phyloP scores from a whole-genome alignment of 2,888 invertebrate species.

The Dione vanillae region DNA sequence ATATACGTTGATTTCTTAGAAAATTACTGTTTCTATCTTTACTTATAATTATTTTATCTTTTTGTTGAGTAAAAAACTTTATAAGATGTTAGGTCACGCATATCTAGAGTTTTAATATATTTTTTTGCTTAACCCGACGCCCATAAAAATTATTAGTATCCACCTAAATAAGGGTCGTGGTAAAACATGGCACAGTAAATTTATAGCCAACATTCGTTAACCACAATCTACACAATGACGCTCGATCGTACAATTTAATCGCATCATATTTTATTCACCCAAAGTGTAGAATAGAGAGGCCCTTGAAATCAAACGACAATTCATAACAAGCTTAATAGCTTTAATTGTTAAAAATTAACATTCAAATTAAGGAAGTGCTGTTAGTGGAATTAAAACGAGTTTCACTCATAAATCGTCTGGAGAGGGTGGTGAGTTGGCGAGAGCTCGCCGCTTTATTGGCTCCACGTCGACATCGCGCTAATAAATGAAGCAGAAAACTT shows the following conservation, averaged over 20 bases:
- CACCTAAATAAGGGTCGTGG: constrained; percentile 30
- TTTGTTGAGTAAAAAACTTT: background rate
- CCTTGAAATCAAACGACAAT: constrained; percentile 46
- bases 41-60: background rate
- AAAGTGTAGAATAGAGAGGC: constrained; percentile 25
- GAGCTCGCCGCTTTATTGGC: constrained; percentile 74
- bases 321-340: constrained; percentile 75
- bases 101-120: background rate
- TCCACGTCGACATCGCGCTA: constrained; percentile 76
- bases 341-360: constrained; percentile 83
- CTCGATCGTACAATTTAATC: constrained; percentile 39
- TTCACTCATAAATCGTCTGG: constrained; percentile 79
- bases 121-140: background rate
- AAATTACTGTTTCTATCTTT: background rate
- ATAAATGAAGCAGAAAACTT: constrained; percentile 84
- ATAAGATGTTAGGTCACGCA: constrained; percentile 1
- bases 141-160: constrained; percentile 17
- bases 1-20: constrained; percentile 17
- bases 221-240: constrained; percentile 28
- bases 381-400: constrained; percentile 81
- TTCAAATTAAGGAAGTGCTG: constrained; percentile 79
- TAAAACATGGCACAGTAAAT: constrained; percentile 27
- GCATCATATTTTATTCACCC: constrained; percentile 33
- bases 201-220: constrained; percentile 31
- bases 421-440: constrained; percentile 74